Conservation (phyloP, 1,140 invertebrate genomes). For the Ruditapes philippinarum region DNA sequence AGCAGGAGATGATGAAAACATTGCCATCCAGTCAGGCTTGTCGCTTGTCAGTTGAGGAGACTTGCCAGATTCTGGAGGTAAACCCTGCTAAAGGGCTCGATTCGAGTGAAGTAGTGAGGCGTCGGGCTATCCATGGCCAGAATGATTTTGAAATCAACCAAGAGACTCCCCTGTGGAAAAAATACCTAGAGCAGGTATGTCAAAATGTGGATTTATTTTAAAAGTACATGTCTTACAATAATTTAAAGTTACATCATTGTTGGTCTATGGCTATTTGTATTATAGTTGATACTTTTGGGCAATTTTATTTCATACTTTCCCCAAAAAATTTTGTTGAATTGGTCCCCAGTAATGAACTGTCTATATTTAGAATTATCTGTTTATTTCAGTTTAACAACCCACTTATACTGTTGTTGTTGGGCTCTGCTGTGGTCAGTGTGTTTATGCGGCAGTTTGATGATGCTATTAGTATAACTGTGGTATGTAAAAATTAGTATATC, state of each 20-base stretch:
- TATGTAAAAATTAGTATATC: no score
- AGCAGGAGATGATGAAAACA: slow-evolving; percentile 79
- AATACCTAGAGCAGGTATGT: slow-evolving; percentile 96
- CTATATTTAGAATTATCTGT: no score
- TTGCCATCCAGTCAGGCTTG: slow-evolving; percentile 78
- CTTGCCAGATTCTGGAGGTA: slow-evolving; percentile 92
- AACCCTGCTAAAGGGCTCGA: slow-evolving; percentile 93
- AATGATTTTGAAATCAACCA: slow-evolving; percentile 98
- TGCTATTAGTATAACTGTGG: slow-evolving; percentile 98
- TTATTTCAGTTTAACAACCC: slow-evolving; percentile 97
- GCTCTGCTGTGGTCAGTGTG: slow-evolving; percentile 98
- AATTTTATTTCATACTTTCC: no score
- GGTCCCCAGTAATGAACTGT: no score
- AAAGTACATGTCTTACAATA: no score
- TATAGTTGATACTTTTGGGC: no score
- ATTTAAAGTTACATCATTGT: no score
- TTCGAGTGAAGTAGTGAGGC: slow-evolving; percentile 94
- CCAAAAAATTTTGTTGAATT: no score
- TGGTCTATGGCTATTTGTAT: no score
- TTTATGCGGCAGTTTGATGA: slow-evolving; percentile 99
- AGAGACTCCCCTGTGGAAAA: slow-evolving; percentile 98
- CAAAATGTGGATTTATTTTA: no score
- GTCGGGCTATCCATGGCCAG: slow-evolving; percentile 92
- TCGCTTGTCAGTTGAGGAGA: slow-evolving; percentile 87
- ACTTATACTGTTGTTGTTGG: slow-evolving; percentile 96